These are phyloP conservation scores for Pedetes capensis DNA, from an alignment of 2,113 vertebrate genomes.

Conservation along the genomic window DNA sequence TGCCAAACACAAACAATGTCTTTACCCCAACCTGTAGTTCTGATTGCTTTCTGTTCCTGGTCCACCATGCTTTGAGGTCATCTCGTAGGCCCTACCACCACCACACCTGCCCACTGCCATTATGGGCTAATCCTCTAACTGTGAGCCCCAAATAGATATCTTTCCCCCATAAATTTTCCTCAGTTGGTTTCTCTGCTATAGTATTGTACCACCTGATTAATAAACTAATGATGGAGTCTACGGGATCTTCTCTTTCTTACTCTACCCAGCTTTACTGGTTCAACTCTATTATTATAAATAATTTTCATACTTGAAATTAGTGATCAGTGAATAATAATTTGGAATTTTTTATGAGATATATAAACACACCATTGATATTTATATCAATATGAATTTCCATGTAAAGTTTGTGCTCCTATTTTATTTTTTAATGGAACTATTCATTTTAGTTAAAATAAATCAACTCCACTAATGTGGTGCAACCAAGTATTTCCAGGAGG, in stretches of 20 bases:
- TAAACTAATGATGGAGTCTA: not conserved
- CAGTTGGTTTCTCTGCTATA: too few relatives aligned
- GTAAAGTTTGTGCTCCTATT: not conserved
- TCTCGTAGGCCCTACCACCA: too few relatives aligned
- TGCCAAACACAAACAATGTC: not conserved
- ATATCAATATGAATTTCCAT: not conserved
- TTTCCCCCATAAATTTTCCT: too few relatives aligned
- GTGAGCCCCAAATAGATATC: too few relatives aligned
- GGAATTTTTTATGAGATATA: not conserved
- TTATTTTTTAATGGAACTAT: not conserved
- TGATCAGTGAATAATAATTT: not conserved
- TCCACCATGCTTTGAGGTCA: too few relatives aligned
- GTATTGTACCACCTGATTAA: too few relatives aligned
- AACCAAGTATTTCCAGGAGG: not conserved
- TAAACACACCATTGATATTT: not conserved
- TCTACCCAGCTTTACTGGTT: not conserved
- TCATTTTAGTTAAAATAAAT: conserved; percentile 23
- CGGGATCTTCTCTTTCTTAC: not conserved
- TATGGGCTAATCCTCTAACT: too few relatives aligned
- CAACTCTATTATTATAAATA: not conserved
- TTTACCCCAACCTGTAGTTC: too few relatives aligned
- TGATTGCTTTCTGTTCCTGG: too few relatives aligned
- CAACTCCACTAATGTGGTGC: not conserved
- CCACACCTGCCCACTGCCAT: too few relatives aligned
- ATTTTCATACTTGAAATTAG: not conserved